Conservation (phyloP, 2,888 invertebrate species). For the Rhagophthalmus giganteus region DNA sequence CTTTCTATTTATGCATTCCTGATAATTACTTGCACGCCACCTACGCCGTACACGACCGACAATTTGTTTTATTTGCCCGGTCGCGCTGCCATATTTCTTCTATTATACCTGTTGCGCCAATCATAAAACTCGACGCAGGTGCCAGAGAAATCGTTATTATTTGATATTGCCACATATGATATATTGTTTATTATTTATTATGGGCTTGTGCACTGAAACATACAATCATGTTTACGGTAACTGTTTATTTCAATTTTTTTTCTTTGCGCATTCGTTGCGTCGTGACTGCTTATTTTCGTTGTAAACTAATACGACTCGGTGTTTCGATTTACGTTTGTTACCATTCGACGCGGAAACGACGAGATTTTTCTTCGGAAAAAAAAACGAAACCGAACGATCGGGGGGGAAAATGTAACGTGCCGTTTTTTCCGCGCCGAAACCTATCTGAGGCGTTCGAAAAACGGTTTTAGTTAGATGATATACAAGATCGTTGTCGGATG, state of each 20-base stretch:
- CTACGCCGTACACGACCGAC: constrained; percentile 43
- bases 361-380: no score
- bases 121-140: constrained; percentile 42
- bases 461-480: no score
- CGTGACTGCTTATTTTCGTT: background rate
- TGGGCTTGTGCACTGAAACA: background rate
- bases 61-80: constrained; percentile 28
- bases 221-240: background rate
- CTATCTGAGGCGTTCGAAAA: no score
- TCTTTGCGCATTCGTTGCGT: background rate
- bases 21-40: constrained; percentile 48
- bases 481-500: no score
- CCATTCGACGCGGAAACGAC: no score
- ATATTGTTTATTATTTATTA: background rate
- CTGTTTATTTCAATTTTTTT: background rate
- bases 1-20: constrained; percentile 51
- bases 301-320: no score
- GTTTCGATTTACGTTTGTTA: no score
- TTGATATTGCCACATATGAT: constrained; percentile 28
- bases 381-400: no score
- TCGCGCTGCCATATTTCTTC: constrained; percentile 37
- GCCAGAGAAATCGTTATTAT: constrained; percentile 44
- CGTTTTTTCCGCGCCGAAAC: no score
- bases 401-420: no score
- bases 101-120: constrained; percentile 40